Evolutionary conservation across 2,797 vertebrate species (phyloP).

Genomic region (Thalassophryne amazonica): DNA sequence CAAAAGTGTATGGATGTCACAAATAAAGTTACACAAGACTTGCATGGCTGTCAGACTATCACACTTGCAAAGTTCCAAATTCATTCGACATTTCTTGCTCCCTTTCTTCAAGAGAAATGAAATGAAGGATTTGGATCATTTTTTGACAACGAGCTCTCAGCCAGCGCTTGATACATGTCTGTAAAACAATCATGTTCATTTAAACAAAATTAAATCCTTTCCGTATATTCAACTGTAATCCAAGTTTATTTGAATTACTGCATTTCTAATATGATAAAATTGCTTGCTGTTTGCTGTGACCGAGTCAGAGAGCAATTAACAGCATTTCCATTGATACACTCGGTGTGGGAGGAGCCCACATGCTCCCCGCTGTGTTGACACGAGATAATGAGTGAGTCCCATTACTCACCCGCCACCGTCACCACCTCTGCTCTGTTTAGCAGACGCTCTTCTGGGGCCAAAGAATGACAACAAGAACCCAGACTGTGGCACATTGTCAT

Average conservation of each 20-base stretch:
- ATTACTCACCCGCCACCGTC: conserved; percentile 31
- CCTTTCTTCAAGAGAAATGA: no score
- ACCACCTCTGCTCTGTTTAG: conserved; percentile 34
- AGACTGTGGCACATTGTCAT: conserved; percentile 26
- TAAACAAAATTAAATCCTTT: no score
- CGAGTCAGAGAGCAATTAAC: conserved; percentile 43
- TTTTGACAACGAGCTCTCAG: no score
- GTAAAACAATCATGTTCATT: no score
- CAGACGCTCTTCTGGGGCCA: conserved; percentile 34
- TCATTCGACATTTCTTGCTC: no score
- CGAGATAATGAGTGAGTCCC: conserved; percentile 27
- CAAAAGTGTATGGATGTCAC: no score
- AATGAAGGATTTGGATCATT: no score
- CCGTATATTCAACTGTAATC: no score
- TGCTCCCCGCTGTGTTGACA: conserved; percentile 42
- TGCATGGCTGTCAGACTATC: no score
- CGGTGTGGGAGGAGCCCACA: conserved; percentile 42
- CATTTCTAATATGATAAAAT: conserved; percentile 16
- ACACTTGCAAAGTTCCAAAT: no score
- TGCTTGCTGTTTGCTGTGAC: conserved; percentile 13
- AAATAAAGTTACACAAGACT: no score
- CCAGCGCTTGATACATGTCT: no score
- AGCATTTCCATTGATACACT: conserved; percentile 59
- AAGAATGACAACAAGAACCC: conserved; percentile 23
- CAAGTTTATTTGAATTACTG: conserved; percentile 24